Conservation (phyloP, 2,888 invertebrate genomes). For the Rhingia campestris region DNA sequence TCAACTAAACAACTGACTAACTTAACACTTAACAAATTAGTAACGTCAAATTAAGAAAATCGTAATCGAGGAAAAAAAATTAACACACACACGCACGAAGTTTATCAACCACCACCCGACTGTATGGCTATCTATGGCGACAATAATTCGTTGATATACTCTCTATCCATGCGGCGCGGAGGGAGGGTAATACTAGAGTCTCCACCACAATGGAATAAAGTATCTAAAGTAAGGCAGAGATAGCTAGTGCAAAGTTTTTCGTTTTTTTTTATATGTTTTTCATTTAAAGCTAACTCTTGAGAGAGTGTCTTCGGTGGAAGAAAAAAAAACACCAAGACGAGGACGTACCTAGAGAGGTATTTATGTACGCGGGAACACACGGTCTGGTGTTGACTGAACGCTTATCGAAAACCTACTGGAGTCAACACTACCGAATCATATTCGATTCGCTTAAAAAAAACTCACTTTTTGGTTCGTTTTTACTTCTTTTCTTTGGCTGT, state of each 20-base stretch:
- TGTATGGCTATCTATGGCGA: constrained; percentile 60
- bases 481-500: constrained; percentile 40
- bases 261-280: constrained; percentile 1
- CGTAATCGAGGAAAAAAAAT: constrained; percentile 13
- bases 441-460: constrained; percentile 65
- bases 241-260: constrained; percentile 25
- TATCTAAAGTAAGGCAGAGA: constrained; percentile 48
- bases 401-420: constrained; percentile 74
- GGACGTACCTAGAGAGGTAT: constrained; percentile 28
- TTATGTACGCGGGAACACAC: constrained; percentile 53
- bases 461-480: constrained; percentile 2
- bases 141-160: constrained; percentile 59
- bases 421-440: constrained; percentile 65
- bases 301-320: constrained; percentile 22
- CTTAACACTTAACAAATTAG: constrained; percentile 73
- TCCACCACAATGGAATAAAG: constrained; percentile 43
- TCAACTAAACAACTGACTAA: constrained; percentile 73
- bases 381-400: constrained; percentile 68
- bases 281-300: constrained; percentile 39
- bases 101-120: constrained; percentile 67
- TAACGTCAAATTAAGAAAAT: constrained; percentile 68
- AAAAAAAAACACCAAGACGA: constrained; percentile 23
- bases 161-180: constrained; percentile 30
- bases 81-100: constrained; percentile 43
- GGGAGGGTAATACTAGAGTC: constrained; percentile 34